These are phyloP conservation scores for Psix sp. DNA, from an alignment of 1,140 invertebrate species.

Conservation along the genomic window DNA sequence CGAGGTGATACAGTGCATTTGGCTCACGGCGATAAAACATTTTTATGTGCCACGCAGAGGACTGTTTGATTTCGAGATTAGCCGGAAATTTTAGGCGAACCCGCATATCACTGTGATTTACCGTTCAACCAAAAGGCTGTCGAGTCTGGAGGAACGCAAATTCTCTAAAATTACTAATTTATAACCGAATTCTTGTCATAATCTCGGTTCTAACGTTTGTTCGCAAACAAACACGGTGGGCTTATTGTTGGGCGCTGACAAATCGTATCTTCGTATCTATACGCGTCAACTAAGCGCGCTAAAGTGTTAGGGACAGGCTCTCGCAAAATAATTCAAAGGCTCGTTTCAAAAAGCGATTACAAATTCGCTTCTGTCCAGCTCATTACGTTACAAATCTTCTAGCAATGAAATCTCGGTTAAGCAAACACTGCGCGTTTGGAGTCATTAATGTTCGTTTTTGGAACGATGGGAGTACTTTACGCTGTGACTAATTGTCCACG, in stretches of 20 bases:
- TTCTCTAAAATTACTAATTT: constrained; percentile 78
- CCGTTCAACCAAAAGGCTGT: constrained; percentile 62
- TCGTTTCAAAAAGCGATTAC: constrained; percentile 6
- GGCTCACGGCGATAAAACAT: constrained; percentile 73
- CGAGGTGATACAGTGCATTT: constrained; percentile 62
- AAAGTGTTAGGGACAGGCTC: neutral
- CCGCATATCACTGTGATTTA: constrained; percentile 78
- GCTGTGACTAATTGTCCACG: too few species aligned
- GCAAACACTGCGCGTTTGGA: neutral
- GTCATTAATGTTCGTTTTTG: constrained; percentile 19
- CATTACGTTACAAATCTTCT: constrained; percentile 14
- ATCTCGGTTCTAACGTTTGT: constrained; percentile 74
- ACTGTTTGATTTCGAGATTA: constrained; percentile 77
- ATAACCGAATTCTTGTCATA: constrained; percentile 72
- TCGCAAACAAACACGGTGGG: constrained; percentile 65
- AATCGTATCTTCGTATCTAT: constrained; percentile 30
- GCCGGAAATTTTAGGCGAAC: constrained; percentile 76
- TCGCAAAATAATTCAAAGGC: constrained; percentile 9
- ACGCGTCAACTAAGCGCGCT: constrained; percentile 3
- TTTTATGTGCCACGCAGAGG: constrained; percentile 71
- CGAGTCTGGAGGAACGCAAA: constrained; percentile 54
- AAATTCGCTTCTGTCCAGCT: constrained; percentile 3
- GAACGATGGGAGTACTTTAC: too few species aligned
- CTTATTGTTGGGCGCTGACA: constrained; percentile 66
- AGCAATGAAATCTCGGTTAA: neutral